Conservation (phyloP, 2,797 vertebrate species). For the Remorina albescens region DNA sequence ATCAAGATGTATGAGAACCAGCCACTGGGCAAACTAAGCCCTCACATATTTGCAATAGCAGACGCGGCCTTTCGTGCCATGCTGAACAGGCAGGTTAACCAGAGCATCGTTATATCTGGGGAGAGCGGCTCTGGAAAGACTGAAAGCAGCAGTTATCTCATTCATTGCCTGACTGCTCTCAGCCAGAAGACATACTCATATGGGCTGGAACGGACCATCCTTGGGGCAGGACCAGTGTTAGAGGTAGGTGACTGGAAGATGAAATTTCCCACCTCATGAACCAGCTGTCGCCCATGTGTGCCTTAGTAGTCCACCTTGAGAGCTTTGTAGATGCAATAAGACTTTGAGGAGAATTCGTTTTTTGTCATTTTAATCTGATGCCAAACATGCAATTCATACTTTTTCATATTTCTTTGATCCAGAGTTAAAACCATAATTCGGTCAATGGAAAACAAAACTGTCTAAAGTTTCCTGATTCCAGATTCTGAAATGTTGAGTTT, state of each 20-base stretch:
- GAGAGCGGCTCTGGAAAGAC: slow-evolving; percentile 97
- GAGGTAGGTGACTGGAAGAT: slow-evolving; percentile 86
- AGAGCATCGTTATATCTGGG: slow-evolving; percentile 94
- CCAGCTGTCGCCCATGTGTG: background rate
- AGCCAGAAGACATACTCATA: slow-evolving; percentile 93
- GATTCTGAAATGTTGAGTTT: background rate
- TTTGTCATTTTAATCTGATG: background rate
- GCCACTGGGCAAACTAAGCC: slow-evolving; percentile 91
- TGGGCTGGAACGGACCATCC: slow-evolving; percentile 92
- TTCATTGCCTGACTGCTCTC: slow-evolving; percentile 95
- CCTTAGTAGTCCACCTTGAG: background rate
- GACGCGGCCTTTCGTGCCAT: slow-evolving; percentile 92
- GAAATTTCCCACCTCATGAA: background rate
- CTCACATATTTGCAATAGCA: slow-evolving; percentile 96
- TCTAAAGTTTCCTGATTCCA: background rate
- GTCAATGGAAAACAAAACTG: background rate
- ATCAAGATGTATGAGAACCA: slow-evolving; percentile 96
- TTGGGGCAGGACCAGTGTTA: slow-evolving; percentile 93
- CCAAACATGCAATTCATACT: background rate
- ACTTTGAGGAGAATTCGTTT: background rate
- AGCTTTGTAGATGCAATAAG: background rate
- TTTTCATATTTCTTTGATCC: background rate
- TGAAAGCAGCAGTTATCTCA: slow-evolving; percentile 95
- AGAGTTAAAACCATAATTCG: background rate
- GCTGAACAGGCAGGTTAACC: slow-evolving; percentile 88